These are phyloP conservation scores for Crocuta crocuta DNA, from an alignment of 2,113 vertebrate genomes.

Conservation along the genomic window DNA sequence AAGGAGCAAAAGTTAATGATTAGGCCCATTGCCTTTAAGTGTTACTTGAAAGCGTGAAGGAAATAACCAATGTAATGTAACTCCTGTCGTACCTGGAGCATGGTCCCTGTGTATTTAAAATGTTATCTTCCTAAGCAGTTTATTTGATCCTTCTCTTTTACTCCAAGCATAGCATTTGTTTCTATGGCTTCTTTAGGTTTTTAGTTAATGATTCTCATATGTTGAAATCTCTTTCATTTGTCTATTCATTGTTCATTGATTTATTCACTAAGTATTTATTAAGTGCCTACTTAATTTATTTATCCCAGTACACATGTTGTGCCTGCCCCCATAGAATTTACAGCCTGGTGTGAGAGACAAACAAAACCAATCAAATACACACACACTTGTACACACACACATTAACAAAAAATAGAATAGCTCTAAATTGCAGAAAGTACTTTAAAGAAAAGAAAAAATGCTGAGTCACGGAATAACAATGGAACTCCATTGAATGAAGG, in stretches of 20 bases:
- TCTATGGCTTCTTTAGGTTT: not conserved
- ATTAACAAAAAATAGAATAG: not conserved
- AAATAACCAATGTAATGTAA: not conserved
- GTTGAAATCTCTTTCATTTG: not conserved
- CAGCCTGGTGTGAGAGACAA: not conserved
- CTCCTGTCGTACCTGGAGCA: not conserved
- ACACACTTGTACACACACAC: accelerated
- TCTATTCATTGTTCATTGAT: not conserved
- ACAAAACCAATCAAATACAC: not conserved
- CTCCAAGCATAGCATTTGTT: not conserved
- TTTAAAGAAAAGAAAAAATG: not conserved
- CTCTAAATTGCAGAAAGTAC: not conserved
- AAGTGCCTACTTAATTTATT: not conserved
- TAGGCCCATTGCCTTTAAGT: not conserved
- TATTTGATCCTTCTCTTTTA: not conserved
- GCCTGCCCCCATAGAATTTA: not conserved
- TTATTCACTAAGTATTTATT: not conserved
- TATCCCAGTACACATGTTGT: not conserved
- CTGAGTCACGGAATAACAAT: too few relatives aligned
- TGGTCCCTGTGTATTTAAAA: not conserved
- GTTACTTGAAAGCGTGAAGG: not conserved
- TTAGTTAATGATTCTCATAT: not conserved
- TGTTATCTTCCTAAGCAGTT: not conserved
- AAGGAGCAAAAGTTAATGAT: not conserved
- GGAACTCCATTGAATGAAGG: not conserved